Base-by-base conservation (phyloP, 2,888 invertebrate genomes). In the Tenthredo notha region DNA sequence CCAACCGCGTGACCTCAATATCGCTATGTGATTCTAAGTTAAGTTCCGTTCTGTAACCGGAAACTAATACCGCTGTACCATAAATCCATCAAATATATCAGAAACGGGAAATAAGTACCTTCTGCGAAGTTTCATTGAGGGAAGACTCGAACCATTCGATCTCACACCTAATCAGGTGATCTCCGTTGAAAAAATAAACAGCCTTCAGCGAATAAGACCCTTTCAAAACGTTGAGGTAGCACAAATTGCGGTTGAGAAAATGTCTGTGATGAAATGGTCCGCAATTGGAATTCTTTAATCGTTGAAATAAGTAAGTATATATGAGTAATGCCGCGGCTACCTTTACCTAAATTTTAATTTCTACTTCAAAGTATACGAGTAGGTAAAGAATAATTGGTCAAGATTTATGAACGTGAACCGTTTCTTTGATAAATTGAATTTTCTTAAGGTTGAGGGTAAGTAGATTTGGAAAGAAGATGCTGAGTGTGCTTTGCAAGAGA, bases 31-130 rank as follows among this genome's bases (percentile, higher is more conserved):
- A 61, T 80, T 58, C 61, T n/a, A 21, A 80, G 50, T 33, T 58
- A 21, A 40, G 58, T 80, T 80, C 80, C 80, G 80, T 50, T 80
- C 21, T 61, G 75, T 33, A 40, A 80, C 40, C 80, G 80, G 80
- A 80, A 80, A 80, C 80, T 61, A 80, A 80, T 80, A 80, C 80
- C 80, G 61, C 61, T 21, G n/a, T 3, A 47, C 47, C 47, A 43
- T 37, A 40, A 80, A 40, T 61, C 80, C 80, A 5, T 61, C 58
- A 37, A 61, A 61, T 61, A 80, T 61, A 61, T 40, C 61, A n/a
- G 18, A 10, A 58, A 33, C 58, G 58, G 80, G 58, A 61, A 25
- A 80, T 61, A 77, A 47, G 33, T 54, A 21, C 77, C 75, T 1
- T 10, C 25, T 43, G n/a, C 12, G 10, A 18, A 74, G 12, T 18